Evolutionary conservation across 1,140 invertebrate genomes (phyloP).

Genomic region (Coenobita brevimanus): DNA sequence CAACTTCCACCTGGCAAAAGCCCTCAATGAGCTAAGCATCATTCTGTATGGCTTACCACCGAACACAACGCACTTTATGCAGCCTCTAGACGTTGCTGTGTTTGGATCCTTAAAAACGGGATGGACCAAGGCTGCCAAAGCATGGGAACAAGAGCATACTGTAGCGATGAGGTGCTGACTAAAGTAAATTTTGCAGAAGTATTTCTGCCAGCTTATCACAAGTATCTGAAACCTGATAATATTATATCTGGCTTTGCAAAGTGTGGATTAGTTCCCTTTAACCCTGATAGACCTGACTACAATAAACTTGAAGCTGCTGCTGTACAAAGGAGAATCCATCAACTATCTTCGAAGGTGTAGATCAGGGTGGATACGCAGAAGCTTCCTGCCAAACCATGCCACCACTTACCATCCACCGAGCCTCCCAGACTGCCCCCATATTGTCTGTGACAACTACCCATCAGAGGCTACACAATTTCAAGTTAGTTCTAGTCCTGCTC

Average conservation of each 20-base stretch:
- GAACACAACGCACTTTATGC: slow-evolving; percentile 8
- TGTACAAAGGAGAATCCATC: not conserved
- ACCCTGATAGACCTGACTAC: not conserved
- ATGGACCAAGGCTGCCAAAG: not conserved
- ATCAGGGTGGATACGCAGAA: not conserved
- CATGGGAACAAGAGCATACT: not conserved
- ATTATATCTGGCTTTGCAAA: not conserved
- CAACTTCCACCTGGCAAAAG: slow-evolving; percentile 2
- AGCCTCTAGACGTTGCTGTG: slow-evolving; percentile 11
- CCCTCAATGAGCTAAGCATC: slow-evolving; percentile 9
- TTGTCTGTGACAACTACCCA: too few relatives aligned
- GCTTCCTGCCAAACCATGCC: not conserved
- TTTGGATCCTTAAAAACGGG: slow-evolving; percentile 1
- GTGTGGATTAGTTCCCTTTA: not conserved
- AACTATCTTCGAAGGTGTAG: not conserved
- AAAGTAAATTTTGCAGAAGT: not conserved
- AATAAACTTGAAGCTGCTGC: not conserved
- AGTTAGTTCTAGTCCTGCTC: too few relatives aligned
- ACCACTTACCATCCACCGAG: not conserved
- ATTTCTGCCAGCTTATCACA: not conserved
- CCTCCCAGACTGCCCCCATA: too few relatives aligned
- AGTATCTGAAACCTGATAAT: not conserved
- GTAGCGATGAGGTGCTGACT: not conserved
- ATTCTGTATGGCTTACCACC: slow-evolving; percentile 13
- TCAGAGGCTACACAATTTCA: too few relatives aligned